Percentiles rank a stretch among this genome's conserved stretches.
These are phyloP conservation scores for Hypomecis atomaria DNA, from an alignment of 2,888 invertebrate species.

Conservation along the genomic window DNA sequence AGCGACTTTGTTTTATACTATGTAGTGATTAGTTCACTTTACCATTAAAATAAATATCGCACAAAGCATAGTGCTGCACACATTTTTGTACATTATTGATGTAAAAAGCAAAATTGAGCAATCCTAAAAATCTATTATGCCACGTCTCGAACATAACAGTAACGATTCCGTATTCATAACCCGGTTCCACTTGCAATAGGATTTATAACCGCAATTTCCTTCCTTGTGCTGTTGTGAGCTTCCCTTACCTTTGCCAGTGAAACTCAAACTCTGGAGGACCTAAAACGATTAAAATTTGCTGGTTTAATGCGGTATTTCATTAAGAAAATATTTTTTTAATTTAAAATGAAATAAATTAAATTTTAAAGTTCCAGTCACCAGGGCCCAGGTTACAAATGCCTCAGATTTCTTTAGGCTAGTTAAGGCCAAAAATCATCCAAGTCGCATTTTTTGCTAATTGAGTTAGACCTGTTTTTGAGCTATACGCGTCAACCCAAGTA, in stretches of 20 bases:
- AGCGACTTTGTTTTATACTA: too few relatives aligned
- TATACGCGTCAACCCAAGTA: too few relatives aligned
- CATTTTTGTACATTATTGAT: not conserved
- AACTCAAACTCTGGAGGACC: conserved; percentile 8
- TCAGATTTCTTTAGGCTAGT: too few relatives aligned
- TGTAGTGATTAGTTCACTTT: too few relatives aligned
- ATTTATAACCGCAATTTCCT: conserved; percentile 33
- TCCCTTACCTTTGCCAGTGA: conserved; percentile 23
- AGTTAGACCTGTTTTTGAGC: too few relatives aligned
- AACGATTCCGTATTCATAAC: conserved; percentile 26
- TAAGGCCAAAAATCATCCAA: too few relatives aligned
- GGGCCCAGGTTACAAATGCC: too few relatives aligned
- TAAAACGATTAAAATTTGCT: conserved; percentile 2
- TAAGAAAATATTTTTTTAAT: too few relatives aligned
- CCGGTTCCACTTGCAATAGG: conserved; percentile 25
- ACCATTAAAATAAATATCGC: not conserved
- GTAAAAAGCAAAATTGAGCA: conserved; percentile 4
- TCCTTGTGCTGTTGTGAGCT: conserved; percentile 24
- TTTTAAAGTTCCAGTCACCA: too few relatives aligned
- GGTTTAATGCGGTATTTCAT: conserved; percentile 1
- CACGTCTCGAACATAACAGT: conserved; percentile 22
- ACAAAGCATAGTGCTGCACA: not conserved
- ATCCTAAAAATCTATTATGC: conserved; percentile 18
- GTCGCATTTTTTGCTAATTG: too few relatives aligned
- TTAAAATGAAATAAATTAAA: too few relatives aligned